Evolutionary conservation across 2,888 invertebrate species (phyloP), one percentile per base, ranked within the genome.

Genomic region (Cantharis lateralis): DNA sequence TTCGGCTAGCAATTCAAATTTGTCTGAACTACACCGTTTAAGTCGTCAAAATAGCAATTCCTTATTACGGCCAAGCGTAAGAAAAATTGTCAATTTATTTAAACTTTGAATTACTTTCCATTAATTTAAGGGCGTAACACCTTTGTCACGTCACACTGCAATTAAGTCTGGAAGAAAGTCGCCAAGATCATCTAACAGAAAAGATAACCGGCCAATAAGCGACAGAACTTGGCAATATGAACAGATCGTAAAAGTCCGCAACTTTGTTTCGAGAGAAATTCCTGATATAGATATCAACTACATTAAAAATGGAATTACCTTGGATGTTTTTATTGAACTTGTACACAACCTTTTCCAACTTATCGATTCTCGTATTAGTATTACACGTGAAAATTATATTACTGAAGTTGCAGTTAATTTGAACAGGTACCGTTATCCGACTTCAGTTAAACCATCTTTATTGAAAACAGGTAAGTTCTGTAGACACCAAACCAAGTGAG

Each of bases 161-260:
- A 32, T 32, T 32, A 32, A 4, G 13, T 13, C 32, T 5, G 32
- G 4, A n/a, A 32, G n/a, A 13, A 78, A 78, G 68, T 79, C 79
- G 2, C 79, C 79, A 13, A 32, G 69, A 61, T 74, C 77, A 15
- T 75, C 79, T 1, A 16, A n/a, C 3, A 72, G 62, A 62, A 79
- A 79, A 69, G 79, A 79, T 63, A 73, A 32, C 15, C 20, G 79
- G 5, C 77, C 77, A 0, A 62, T 79, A 32, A 68, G 20, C 28
- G 79, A 79, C 62, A 77, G 75, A 68, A 62, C 63, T 10, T 79
- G 79, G 79, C 79, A 79, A 26, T 69, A 79, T 10, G 73, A 79
- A 24, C 79, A 79, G 28, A 18, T 68, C n/a, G 64, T 74, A 0
- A 76, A 72, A 68, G 78, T 78, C 48, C 24, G 72, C n/a, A 77